Conservation (phyloP, 1,140 invertebrate species). For the Sarcophaga bullata region DNA sequence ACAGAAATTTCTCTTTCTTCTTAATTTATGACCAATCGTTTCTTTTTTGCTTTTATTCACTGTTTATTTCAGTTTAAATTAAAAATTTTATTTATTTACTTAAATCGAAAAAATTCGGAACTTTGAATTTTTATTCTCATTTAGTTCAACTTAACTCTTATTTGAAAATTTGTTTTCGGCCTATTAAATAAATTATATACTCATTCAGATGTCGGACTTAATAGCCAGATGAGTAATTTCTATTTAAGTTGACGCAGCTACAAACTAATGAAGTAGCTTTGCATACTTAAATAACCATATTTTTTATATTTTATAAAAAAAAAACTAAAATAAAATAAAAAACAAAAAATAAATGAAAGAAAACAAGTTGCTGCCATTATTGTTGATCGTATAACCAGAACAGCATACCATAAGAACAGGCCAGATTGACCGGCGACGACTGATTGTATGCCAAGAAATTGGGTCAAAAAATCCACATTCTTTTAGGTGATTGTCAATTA, state of each 20-base stretch:
- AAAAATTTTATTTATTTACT: background rate
- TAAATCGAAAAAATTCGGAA: background rate
- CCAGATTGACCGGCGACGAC: background rate
- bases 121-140: background rate
- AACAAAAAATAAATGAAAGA: no score
- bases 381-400: background rate
- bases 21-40: background rate
- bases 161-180: background rate
- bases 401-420: background rate
- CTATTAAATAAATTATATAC: no score
- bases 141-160: background rate
- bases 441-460: constrained; percentile 3
- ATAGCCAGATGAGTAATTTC: background rate
- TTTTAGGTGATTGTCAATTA: constrained; percentile 39
- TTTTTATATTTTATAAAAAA: background rate
- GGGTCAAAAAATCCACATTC: constrained; percentile 35
- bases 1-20: constrained; percentile 22
- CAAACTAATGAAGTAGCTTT: background rate
- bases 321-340: no score
- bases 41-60: no score
- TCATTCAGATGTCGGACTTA: no score
- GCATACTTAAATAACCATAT: constrained; percentile 12
- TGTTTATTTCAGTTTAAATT: background rate
- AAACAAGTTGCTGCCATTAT: background rate
- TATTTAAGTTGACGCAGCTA: background rate